These are phyloP conservation scores for Sebastes hopkinsi DNA, from an alignment of 2,797 vertebrate species.

Conservation along the genomic window DNA sequence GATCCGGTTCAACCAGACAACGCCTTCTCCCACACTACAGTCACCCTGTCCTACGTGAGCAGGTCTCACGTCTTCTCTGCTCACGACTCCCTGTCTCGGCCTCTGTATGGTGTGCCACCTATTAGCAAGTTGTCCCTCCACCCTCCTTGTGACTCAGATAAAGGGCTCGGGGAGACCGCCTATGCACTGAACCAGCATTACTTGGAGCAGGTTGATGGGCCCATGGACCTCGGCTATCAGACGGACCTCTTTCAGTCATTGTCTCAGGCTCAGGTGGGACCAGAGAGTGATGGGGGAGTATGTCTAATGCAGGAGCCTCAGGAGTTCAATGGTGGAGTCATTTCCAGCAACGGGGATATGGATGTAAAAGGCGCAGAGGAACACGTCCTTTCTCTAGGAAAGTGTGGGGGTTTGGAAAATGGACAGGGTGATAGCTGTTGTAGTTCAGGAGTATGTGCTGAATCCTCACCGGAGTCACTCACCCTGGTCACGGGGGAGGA, in stretches of 20 bases:
- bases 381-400: conserved; percentile 26
- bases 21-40: conserved; percentile 85
- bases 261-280: conserved; percentile 57
- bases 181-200: conserved; percentile 70
- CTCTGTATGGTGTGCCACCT: conserved; percentile 70
- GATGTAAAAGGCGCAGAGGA: conserved; percentile 42
- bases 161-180: conserved; percentile 52
- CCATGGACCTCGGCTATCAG: conserved; percentile 65
- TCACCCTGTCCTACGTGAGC: conserved; percentile 86
- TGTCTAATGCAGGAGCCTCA: conserved; percentile 45
- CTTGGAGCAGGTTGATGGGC: conserved; percentile 59
- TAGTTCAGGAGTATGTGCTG: conserved; percentile 45
- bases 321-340: conserved; percentile 57
- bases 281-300: conserved; percentile 35
- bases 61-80: conserved; percentile 80
- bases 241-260: conserved; percentile 59
- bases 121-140: conserved; percentile 74
- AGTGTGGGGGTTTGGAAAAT: conserved; percentile 58
- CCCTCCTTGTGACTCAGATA: conserved; percentile 63
- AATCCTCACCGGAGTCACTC: conserved; percentile 39
- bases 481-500: conserved; percentile 17
- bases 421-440: conserved; percentile 47
- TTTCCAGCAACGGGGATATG: conserved; percentile 17
- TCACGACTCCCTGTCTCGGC: conserved; percentile 64
- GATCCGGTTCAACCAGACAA: conserved; percentile 80